These are phyloP conservation scores for Podarcis lilfordi DNA, from an alignment of 2,797 vertebrate genomes.

Conservation along the genomic window DNA sequence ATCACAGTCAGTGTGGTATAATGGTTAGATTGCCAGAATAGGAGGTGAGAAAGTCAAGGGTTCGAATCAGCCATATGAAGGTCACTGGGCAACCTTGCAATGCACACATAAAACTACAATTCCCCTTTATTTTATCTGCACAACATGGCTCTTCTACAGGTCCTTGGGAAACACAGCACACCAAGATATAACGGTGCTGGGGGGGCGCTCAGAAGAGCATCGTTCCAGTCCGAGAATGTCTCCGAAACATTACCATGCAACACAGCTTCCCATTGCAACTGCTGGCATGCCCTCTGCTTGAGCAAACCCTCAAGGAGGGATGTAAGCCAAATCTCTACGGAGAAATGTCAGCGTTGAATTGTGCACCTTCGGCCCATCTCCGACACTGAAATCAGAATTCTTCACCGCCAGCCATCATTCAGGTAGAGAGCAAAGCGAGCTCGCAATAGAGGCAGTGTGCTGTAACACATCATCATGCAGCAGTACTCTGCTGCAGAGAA, in stretches of 20 bases:
- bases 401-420: fast-evolving
- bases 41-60: too few species aligned
- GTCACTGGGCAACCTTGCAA: not conserved
- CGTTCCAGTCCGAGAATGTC: not conserved
- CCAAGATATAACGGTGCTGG: not conserved
- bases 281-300: not conserved
- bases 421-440: not conserved
- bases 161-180: not conserved
- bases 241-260: not conserved
- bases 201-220: not conserved
- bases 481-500: not conserved
- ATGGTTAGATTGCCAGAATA: too few species aligned
- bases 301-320: not conserved
- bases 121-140: not conserved
- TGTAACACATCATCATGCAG: not conserved
- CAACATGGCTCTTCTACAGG: too few species aligned
- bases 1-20: not conserved
- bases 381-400: not conserved
- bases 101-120: not conserved
- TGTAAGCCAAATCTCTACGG: not conserved
- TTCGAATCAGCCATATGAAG: too few species aligned
- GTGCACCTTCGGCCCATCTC: not conserved
- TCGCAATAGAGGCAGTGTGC: not conserved
- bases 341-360: not conserved
- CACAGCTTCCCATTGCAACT: not conserved